Conservation (phyloP, 2,888 invertebrate genomes). For the Candidula unifasciata region DNA sequence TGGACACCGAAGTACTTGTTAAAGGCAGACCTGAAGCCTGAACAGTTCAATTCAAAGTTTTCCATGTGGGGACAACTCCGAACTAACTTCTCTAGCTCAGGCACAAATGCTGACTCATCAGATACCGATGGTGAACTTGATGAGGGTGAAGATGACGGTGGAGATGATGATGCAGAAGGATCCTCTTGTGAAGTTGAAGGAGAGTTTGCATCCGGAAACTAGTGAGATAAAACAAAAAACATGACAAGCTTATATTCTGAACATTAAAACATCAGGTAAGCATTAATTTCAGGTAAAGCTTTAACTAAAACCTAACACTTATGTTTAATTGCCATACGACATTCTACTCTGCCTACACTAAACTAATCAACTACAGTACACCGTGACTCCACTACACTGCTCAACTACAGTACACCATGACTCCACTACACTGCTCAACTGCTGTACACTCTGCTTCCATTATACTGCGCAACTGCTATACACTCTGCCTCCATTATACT, state of each 20-base stretch:
- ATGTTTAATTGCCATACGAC: no score
- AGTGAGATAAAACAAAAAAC: not conserved
- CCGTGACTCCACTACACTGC: no score
- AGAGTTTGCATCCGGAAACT: slow-evolving; percentile 48
- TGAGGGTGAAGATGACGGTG: slow-evolving; percentile 46
- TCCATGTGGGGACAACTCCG: slow-evolving; percentile 61
- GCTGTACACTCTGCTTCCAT: no score
- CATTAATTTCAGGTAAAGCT: no score
- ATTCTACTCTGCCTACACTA: no score
- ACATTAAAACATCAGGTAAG: not conserved
- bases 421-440: no score
- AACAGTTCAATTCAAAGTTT: slow-evolving; percentile 63
- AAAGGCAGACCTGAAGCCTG: slow-evolving; percentile 59
- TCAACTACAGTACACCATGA: no score
- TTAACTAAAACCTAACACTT: no score
- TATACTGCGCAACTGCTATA: no score
- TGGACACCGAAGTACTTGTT: slow-evolving; percentile 58
- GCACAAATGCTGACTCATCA: slow-evolving; percentile 45
- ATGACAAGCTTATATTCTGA: not conserved
- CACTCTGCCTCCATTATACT: no score
- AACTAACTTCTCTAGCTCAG: slow-evolving; percentile 54
- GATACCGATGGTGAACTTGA: slow-evolving; percentile 29
- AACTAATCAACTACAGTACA: no score
- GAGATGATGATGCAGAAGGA: slow-evolving; percentile 38
- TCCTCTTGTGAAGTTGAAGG: slow-evolving; percentile 51